Evolutionary conservation across 2,888 invertebrate species (phyloP), one percentile per base, ranked within the genome.

Genomic region (Synanthedon vespiformis): DNA sequence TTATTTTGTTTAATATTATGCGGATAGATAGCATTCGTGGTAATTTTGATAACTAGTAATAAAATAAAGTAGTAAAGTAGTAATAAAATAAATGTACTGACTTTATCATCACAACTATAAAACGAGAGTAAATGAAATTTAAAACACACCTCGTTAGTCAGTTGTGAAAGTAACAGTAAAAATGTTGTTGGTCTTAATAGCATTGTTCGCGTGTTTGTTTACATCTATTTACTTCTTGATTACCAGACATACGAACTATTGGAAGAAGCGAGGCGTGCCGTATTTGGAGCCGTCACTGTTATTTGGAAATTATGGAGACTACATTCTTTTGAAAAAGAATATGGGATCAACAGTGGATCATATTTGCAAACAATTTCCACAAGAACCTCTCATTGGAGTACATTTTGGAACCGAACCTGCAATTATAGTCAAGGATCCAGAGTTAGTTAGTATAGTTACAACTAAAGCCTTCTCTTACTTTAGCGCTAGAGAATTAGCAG

Each of bases 211-310:
- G 3, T 4, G 2, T 22, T 22, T 22, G 22, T 22, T 22, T 22
- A 44, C 44, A n/a, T n/a, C 44, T 2, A 12, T 44, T 44, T 44
- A 44, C 13, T 44, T 12, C n/a, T 44, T 44, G 12, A 6, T 14
- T 3, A 44, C 68, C 56, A 57, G 58, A 40, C 75, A 68, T n/a
- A 68, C 59, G 18, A 54, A 65, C 16, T 77, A 73, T 52, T 82
- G 82, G 82, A 61, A 67, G 49, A 64, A 63, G 14, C 70, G 64
- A 51, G 68, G 72, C 4, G 70, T 82, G 0, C 68, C 70, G 0
- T 54, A 65, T 53, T 3, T 58, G 2, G 57, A 67, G 48, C 76
- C 82, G 0, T 41, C 57, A 2, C n/a, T 54, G 4, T 12, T 63
- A 8, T 54, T 60, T 10, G 62, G 61, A 4, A 61, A 62, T 27